Base-by-base conservation (phyloP, 1,140 invertebrate genomes). In the Rhopalosiphum padi region DNA sequence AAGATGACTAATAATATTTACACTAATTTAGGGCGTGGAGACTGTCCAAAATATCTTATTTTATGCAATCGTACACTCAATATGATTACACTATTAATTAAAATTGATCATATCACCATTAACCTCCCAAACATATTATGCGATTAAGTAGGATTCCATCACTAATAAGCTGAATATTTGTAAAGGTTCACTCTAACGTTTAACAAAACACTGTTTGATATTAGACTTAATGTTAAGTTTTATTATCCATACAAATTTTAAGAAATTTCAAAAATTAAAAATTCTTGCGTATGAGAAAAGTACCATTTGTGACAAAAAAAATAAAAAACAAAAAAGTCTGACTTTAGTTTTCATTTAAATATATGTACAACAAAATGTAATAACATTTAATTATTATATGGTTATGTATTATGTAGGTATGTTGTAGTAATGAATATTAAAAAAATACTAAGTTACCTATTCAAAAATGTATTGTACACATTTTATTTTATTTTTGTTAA, bases 1-100 rank as follows among this genome's bases (percentile, higher is more conserved):
- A 93, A 93, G 48, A 55, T 93, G 91, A 93, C 91, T 93, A 93
- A 93, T 55, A 93, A 93, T 93, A 93, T 93, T 93, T 93, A 86
- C 91, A 93, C 91, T 93, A 53, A 93, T 93, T 93, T 93, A 93
- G 91, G 91, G 82, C 82, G 91, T 93, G 91, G 91, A 93, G 82
- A 93, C 37, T 43, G 82, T 93, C 91, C 91, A 93, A 93, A 93
- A 93, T 85, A 93, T 53, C 48, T 93, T 86, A 86, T 53, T 53
- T 85, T 85, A 86, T 51, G 77, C 68, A 93, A 93, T 51, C 46
- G 48, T 53, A 85, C 46, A 83, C 91, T 86, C n/a, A 37, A 48
- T 86, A 18, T 51, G 48, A 93, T 93, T 93, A 93, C 18, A 25
- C 82, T 85, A 93, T 85, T 93, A 93, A 93, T 93, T 86, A 85